Evolutionary conservation across 2,797 vertebrate species (phyloP), one percentile per base, ranked within the genome.

Genomic region (Enteromius fasciolatus): DNA sequence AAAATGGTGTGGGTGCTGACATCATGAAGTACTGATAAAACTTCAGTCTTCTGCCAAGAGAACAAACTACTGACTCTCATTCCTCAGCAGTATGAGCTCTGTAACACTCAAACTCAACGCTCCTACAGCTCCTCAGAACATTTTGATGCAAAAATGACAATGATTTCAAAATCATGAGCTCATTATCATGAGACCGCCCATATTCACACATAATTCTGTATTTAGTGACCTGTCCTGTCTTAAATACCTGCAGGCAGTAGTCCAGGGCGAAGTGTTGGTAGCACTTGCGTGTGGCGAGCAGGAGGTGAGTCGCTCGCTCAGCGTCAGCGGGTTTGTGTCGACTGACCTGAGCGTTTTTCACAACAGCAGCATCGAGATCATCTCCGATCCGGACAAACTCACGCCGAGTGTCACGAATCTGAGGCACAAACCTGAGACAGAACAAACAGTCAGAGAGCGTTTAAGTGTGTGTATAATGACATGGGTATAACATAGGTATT

Each of bases 181-280:
- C 5, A 31, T 63, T 17, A 63, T 63, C 25, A 63, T 63, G 25
- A 59, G n/a, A 12, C 54, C 17, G 5, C 17, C 50, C 50, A 52
- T 18, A 20, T 52, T 20, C 18, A 52, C 6, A 52, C 7, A 52
- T 52, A 5, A 20, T 52, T 50, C 5, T 18, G 48, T 18, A 18
- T 50, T 57, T 11, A 23, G n/a, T 57, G n/a, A 4, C 20, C 20
- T 11, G 52, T 10, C n/a, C 54, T 11, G 54, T 68, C 66, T 68
- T 68, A 41, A 28, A 20, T 85, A 95, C 94, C 94, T 94, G 94
- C 86, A 95, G 89, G 28, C 93, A 94, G 90, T 95, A 95, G 66
- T 95, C 94, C 86, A 95, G 90, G 68, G 92, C 90, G 1, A 95
- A 94, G 91, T 95, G 94, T 15, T 94, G 93, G 89, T 93, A 90